Percentiles rank a stretch among this genome's conserved stretches.
phyloP scores from a whole-genome alignment of 2,113 vertebrate genomes.

The Vimba vimba region DNA sequence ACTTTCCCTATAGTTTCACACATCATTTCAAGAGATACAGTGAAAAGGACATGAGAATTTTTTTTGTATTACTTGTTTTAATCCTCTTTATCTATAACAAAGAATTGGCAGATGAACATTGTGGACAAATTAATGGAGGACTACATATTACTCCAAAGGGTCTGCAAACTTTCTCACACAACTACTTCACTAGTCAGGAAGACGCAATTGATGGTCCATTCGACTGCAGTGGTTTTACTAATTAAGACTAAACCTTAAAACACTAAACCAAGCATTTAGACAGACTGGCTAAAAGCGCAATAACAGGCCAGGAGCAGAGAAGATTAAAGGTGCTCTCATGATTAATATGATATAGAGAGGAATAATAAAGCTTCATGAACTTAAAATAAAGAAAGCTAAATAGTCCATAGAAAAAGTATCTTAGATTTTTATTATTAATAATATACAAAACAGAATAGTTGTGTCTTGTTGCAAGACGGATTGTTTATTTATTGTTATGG shows the following conservation, averaged over 20 bases:
- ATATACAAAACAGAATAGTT: not conserved
- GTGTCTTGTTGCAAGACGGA: not conserved
- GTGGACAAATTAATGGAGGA: not conserved
- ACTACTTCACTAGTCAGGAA: not conserved
- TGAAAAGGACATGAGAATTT: not conserved
- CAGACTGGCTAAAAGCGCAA: not conserved
- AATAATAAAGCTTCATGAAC: not conserved
- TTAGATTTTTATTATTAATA: not conserved
- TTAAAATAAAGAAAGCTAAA: not conserved
- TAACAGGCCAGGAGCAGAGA: not conserved
- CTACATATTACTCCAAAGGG: not conserved
- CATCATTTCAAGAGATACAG: not conserved
- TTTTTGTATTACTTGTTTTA: not conserved
- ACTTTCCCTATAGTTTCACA: not conserved
- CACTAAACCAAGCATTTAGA: not conserved
- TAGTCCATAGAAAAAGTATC: too few relatives aligned
- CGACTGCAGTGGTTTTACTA: constrained; percentile 5
- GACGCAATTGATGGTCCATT: constrained; percentile 19
- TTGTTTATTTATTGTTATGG: not conserved
- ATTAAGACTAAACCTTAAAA: not conserved
- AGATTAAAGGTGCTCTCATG: not conserved
- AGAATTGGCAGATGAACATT: not conserved
- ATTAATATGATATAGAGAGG: too few relatives aligned
- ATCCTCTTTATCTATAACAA: not conserved
- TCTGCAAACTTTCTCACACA: not conserved